Evolutionary conservation across 2,797 vertebrate species (phyloP).

Genomic region (Crenichthys baileyi): DNA sequence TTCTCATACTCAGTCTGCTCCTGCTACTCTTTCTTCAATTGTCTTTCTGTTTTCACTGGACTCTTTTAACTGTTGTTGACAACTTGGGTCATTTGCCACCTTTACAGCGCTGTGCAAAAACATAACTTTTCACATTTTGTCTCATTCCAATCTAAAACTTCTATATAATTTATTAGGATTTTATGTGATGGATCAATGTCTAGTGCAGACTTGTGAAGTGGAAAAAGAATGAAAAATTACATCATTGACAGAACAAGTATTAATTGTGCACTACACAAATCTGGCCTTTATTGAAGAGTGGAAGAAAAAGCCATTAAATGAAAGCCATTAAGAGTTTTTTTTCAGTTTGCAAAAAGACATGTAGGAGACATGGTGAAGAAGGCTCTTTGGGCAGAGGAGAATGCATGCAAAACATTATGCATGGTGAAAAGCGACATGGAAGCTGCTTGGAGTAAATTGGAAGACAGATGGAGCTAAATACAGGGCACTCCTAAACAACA

Average conservation of each 20-base stretch:
- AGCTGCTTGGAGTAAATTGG: neutral
- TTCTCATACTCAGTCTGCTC: slow-evolving; percentile 55
- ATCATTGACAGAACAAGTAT: neutral
- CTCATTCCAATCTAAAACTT: neutral
- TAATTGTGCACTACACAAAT: neutral
- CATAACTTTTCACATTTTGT: neutral
- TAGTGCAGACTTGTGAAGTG: neutral
- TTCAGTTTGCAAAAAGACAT: neutral
- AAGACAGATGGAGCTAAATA: neutral
- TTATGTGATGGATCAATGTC: no score
- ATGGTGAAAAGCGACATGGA: neutral
- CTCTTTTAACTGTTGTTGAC: slow-evolving; percentile 55
- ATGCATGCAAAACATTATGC: no score
- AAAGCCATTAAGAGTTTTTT: neutral
- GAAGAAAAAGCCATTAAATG: neutral
- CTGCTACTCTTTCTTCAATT: slow-evolving; percentile 43
- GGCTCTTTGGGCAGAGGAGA: neutral
- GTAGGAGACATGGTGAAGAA: neutral
- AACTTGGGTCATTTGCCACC: slow-evolving; percentile 40
- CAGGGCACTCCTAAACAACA: neutral
- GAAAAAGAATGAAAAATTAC: neutral
- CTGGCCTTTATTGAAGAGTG: neutral
- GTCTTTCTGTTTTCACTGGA: slow-evolving; percentile 55
- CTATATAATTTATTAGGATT: neutral
- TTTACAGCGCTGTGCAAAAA: neutral